Base-by-base conservation (phyloP, 2,888 invertebrate genomes). In the Coleophora flavipennella region DNA sequence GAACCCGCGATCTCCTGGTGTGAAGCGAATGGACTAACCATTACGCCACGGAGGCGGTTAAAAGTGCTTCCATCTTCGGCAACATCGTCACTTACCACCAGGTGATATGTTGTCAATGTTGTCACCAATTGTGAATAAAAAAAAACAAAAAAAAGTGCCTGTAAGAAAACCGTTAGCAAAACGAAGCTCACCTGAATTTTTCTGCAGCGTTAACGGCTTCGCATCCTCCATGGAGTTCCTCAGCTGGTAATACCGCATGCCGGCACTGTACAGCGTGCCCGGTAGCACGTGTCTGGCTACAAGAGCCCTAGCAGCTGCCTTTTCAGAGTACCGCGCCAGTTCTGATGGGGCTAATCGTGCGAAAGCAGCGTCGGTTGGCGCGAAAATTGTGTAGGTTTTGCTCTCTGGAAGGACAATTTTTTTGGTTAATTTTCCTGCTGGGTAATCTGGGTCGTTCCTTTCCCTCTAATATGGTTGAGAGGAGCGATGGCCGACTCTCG, bases 161-260 rank as follows among this genome's bases (percentile, higher is more conserved):
- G 28, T 11, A 6, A 34, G 6, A 20, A 20, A 20, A 3, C 29
- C 10, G 9, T 29, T 9, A 29, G n/a, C n/a, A 27, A 2, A 25
- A 28, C 8, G 3, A 11, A 61, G n/a, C 84, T 77, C 64, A 92
- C 92, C 91, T 49, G 90, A 87, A 62, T 88, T 92, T 86, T 94
- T 94, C 67, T 92, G 93, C 54, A 95, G 75, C 37, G 93, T 93
- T 11, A 94, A 84, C 7, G 92, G 91, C 49, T 90, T 90, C 31
- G 91, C 90, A 33, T 91, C 88, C 51, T 89, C 89, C 68, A 94
- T 87, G 38, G 92, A 92, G 63, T 93, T 93, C 66, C 91, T 88
- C 31, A 94, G 90, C 77, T 94, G 93, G 74, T 93, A 95, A 78
- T 93, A 94, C 53, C 93, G 85, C 92, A 95, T 94, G 38, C 94